Conservation (phyloP, 2,888 invertebrate genomes). For the Cyaniris semiargus region DNA sequence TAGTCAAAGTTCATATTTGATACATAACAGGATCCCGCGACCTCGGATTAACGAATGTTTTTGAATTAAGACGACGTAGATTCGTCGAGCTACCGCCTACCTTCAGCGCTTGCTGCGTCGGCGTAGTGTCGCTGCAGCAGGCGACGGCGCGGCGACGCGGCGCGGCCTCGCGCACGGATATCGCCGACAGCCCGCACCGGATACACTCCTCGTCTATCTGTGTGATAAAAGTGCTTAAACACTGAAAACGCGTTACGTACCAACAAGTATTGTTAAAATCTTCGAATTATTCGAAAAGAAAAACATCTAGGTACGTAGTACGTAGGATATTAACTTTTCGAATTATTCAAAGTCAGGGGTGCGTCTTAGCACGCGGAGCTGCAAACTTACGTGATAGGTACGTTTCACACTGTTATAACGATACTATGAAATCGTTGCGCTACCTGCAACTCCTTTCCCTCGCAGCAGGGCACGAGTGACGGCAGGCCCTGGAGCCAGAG, state of each 20-base stretch:
- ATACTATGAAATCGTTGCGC: neutral
- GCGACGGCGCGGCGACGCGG: neutral
- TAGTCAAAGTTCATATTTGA: too few relatives aligned
- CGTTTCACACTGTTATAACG: too few relatives aligned
- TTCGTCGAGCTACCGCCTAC: neutral
- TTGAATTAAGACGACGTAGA: too few relatives aligned
- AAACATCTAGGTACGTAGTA: too few relatives aligned
- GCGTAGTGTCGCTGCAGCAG: constrained; percentile 2
- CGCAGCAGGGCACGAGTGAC: constrained; percentile 69
- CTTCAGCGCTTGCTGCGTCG: neutral
- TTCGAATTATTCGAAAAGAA: too few relatives aligned
- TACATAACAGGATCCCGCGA: too few relatives aligned
- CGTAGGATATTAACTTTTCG: neutral
- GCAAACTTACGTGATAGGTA: neutral
- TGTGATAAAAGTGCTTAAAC: neutral
- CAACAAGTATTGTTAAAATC: too few relatives aligned
- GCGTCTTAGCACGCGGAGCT: too few relatives aligned
- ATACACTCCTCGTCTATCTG: neutral
- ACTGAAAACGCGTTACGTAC: too few relatives aligned
- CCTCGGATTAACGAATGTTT: too few relatives aligned
- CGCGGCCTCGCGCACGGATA: neutral
- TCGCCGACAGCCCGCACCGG: neutral
- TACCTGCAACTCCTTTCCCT: constrained; percentile 68
- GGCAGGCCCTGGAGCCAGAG: constrained; percentile 67
- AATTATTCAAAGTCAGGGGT: neutral